phyloP scores from a whole-genome alignment of 2,797 vertebrate species.

The Gorsachius magnificus region DNA sequence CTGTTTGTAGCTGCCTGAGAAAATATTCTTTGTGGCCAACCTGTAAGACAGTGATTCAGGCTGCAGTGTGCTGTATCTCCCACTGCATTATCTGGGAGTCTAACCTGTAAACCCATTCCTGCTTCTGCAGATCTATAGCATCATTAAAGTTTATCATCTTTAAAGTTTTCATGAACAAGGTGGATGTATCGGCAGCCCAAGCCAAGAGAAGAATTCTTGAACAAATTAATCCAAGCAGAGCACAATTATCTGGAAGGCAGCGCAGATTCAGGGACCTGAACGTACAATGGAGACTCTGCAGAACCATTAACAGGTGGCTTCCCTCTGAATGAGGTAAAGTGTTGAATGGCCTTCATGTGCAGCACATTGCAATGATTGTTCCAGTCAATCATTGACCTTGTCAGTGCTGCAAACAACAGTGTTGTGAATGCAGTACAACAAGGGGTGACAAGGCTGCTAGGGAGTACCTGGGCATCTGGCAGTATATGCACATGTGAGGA shows the following conservation, averaged over 20 bases:
- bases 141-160: background rate
- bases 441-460: background rate
- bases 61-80: background rate
- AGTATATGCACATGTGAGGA: background rate
- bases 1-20: background rate
- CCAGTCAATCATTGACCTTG: background rate
- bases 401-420: background rate
- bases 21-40: background rate
- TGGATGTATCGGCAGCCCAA: background rate
- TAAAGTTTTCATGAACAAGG: background rate
- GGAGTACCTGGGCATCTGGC: background rate
- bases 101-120: background rate
- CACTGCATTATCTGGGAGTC: background rate
- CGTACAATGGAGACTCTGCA: background rate
- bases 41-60: background rate
- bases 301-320: background rate
- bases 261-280: background rate
- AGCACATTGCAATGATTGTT: background rate
- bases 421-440: background rate
- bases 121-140: background rate
- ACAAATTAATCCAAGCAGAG: background rate
- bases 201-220: background rate
- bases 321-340: background rate
- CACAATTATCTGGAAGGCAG: background rate
- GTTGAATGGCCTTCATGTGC: background rate